A percentile compares a stretch with the other conserved stretches of the same genome.
Conservation (phyloP, 2,113 vertebrate species). For the Podilymbus podiceps region DNA sequence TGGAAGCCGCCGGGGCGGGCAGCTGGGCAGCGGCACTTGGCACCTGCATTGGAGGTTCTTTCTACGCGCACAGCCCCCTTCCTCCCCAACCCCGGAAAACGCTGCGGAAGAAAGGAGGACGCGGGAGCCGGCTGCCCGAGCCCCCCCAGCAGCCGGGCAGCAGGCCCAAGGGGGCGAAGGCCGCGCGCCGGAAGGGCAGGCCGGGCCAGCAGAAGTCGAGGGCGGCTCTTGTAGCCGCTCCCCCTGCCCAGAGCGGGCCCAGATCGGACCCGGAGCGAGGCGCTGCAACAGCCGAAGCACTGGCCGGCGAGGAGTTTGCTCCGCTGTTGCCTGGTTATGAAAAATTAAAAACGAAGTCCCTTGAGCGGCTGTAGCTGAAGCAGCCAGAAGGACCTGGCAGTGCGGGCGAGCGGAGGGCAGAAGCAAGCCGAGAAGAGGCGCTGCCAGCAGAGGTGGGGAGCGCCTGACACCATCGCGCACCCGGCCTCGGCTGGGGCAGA, state of each 20-base stretch:
- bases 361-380: not conserved
- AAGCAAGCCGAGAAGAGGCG: not conserved
- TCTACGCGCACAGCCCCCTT: not conserved
- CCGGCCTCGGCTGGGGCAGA: rapidly evolving
- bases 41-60: too few relatives aligned
- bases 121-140: not conserved
- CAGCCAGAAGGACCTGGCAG: not conserved
- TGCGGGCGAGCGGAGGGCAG: not conserved
- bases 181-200: too few relatives aligned
- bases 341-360: not conserved
- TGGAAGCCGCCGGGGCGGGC: not conserved
- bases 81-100: not conserved
- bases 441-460: not conserved
- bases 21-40: not conserved
- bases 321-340: not conserved
- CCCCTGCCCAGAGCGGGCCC: too few relatives aligned
- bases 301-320: not conserved
- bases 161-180: not conserved
- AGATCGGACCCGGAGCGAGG: not conserved
- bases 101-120: not conserved
- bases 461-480: rapidly evolving
- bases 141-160: too few relatives aligned
- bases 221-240: not conserved
- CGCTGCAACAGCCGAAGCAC: rapidly evolving
- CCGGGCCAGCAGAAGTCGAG: not conserved